Evolutionary conservation across 2,888 invertebrate species (phyloP), one percentile per base, ranked within the genome.

Genomic region (Pediacus dermestoides): DNA sequence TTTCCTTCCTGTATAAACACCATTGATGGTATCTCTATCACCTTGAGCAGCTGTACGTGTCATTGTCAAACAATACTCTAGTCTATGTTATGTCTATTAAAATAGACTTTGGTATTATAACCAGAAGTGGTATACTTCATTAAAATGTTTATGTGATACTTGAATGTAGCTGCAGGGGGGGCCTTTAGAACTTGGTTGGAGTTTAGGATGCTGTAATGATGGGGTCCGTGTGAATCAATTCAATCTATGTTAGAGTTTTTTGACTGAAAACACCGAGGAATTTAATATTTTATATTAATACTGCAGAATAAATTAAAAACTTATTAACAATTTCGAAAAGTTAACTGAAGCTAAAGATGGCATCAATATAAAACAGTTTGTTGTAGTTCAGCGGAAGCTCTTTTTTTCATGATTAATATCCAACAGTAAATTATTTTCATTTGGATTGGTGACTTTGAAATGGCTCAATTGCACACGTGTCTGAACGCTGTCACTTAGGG

Each of bases 121-220:
- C 57, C 55, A 58, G 62, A 63, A 66, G 64, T 66, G 66, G 64
- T 59, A 58, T 58, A 67, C 63, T 67, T 68, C 67, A 68, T 68
- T 68, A 67, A 67, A 68, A 65, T 66, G 67, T 67, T 67, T 66
- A 66, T 63, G 62, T 51, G 64, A 60, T 61, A 58, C 55, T 53
- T 62, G 60, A 61, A 63, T 57, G 52, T 46, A 50, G 34, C 64
- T 37, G 48, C 56, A 53, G 63, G 64, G 61, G n/a, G 63, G 64
- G 51, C 56, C 45, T 44, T 36, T 48, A 47, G 40, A 37, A 45
- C 32, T 39, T 42, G 50, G 52, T 56, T 50, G 52, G 44, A 42
- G 46, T 52, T 43, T 45, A 35, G 46, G 39, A 42, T 44, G 41
- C 37, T 49, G 41, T 47, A 44, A 48, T 46, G 50, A 48, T 35